These are phyloP conservation scores for Lutraria lutraria DNA, from an alignment of 2,888 invertebrate genomes.

Conservation along the genomic window DNA sequence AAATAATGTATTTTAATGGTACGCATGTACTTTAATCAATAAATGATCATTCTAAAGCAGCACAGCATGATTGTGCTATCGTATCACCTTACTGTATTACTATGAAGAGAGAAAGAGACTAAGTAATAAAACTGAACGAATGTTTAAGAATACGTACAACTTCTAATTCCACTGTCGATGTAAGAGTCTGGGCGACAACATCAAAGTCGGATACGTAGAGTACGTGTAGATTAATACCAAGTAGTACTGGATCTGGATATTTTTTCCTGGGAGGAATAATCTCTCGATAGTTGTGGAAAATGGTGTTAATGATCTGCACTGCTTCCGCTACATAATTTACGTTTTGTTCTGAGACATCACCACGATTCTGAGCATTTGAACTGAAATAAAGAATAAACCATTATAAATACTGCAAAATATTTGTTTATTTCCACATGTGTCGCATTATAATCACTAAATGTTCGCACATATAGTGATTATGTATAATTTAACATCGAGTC, in stretches of 20 bases:
- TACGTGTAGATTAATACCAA: slow-evolving; percentile 36
- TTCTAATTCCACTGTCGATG: slow-evolving; percentile 41
- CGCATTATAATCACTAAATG: too few relatives aligned
- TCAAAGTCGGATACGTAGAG: slow-evolving; percentile 34
- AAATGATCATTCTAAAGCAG: too few relatives aligned
- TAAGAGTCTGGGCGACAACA: slow-evolving; percentile 37
- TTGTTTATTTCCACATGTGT: too few relatives aligned
- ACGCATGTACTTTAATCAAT: too few relatives aligned
- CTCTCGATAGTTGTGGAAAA: slow-evolving; percentile 49
- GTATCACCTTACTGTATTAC: too few relatives aligned
- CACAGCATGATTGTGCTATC: too few relatives aligned
- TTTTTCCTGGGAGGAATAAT: slow-evolving; percentile 31
- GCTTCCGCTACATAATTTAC: slow-evolving; percentile 40
- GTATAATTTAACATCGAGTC: too few relatives aligned
- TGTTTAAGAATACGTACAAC: slow-evolving; percentile 32
- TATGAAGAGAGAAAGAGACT: too few relatives aligned
- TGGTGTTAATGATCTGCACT: slow-evolving; percentile 46
- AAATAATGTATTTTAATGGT: too few relatives aligned
- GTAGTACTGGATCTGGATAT: slow-evolving; percentile 31
- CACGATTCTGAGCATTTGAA: not conserved
- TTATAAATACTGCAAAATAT: too few relatives aligned
- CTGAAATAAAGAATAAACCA: not conserved
- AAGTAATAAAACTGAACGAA: too few relatives aligned
- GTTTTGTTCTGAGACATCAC: not conserved
- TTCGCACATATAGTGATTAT: too few relatives aligned